A percentile compares a stretch with the other conserved stretches of the same genome.
These are phyloP conservation scores for Drosophila melanosoma DNA, from an alignment of 2,888 invertebrate species.

Conservation along the genomic window DNA sequence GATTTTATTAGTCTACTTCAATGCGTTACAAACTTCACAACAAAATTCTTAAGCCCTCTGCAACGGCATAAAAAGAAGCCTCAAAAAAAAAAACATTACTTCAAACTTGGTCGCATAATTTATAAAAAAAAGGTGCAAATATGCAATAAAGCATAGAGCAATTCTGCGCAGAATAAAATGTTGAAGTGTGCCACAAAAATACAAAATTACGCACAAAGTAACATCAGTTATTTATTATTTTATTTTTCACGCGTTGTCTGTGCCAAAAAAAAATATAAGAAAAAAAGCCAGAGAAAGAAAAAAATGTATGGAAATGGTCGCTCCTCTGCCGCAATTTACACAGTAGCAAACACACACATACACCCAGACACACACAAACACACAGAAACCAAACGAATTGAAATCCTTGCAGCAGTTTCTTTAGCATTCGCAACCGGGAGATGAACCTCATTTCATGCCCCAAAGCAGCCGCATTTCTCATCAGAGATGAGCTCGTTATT, in stretches of 20 bases:
- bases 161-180: slow-evolving; percentile 46
- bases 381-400: slow-evolving; percentile 11
- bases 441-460: slow-evolving; percentile 58
- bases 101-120: slow-evolving; percentile 59
- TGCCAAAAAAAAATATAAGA: slow-evolving; percentile 24
- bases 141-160: slow-evolving; percentile 58
- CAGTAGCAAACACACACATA: slow-evolving; percentile 26
- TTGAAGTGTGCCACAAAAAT: slow-evolving; percentile 54
- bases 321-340: slow-evolving; percentile 46
- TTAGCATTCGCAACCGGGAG: slow-evolving; percentile 42
- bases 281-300: slow-evolving; percentile 14
- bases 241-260: slow-evolving; percentile 66
- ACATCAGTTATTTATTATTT: slow-evolving; percentile 72
- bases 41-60: background rate
- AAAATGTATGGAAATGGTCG: slow-evolving; percentile 24
- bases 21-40: background rate
- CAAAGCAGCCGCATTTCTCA: slow-evolving; percentile 30
- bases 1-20: background rate
- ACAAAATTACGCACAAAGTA: slow-evolving; percentile 40
- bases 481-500: slow-evolving; percentile 48
- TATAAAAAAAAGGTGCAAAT: slow-evolving; percentile 61
- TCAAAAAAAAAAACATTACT: slow-evolving; percentile 35
- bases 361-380: slow-evolving; percentile 3
- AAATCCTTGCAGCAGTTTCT: slow-evolving; percentile 51
- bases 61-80: background rate